phyloP scores from a whole-genome alignment of 2,113 vertebrate species.

The Anguilla rostrata region DNA sequence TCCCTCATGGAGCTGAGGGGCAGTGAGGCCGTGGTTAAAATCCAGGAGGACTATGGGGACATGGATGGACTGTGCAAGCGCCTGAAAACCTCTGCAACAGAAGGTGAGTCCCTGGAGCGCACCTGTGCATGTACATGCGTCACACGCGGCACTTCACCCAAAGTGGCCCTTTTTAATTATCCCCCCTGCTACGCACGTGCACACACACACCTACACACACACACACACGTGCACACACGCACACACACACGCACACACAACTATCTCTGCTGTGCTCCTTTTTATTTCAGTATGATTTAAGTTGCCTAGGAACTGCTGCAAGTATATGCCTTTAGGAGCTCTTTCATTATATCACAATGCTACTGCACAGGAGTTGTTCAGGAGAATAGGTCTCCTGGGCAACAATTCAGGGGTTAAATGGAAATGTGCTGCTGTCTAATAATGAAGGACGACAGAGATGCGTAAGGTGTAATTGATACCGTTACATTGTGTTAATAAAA shows the following conservation, averaged over 20 bases:
- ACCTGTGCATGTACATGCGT: background rate
- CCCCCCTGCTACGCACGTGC: background rate
- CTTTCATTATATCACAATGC: background rate
- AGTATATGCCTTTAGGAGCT: background rate
- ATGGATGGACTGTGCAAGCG: conserved; percentile 89
- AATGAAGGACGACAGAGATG: conserved; percentile 32
- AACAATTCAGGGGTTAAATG: conserved; percentile 49
- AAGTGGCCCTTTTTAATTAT: background rate
- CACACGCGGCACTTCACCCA: too few relatives aligned
- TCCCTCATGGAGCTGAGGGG: conserved; percentile 97
- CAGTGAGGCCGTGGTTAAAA: conserved; percentile 92
- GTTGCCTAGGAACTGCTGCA: background rate
- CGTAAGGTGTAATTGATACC: conserved; percentile 43
- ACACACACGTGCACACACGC: too few relatives aligned
- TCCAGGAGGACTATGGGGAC: conserved; percentile 93
- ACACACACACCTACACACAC: too few relatives aligned
- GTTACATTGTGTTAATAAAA: conserved; percentile 5
- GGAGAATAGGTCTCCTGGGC: conserved; percentile 50
- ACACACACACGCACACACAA: too few relatives aligned
- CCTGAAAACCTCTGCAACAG: conserved; percentile 91
- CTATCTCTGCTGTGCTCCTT: background rate
- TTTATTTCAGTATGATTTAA: conserved; percentile 13
- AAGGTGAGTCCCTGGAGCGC: conserved; percentile 76
- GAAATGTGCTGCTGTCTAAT: conserved; percentile 43
- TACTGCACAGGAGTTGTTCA: conserved; percentile 46